These are phyloP conservation scores for Passer domesticus DNA, from an alignment of 2,113 vertebrate genomes.

Conservation along the genomic window DNA sequence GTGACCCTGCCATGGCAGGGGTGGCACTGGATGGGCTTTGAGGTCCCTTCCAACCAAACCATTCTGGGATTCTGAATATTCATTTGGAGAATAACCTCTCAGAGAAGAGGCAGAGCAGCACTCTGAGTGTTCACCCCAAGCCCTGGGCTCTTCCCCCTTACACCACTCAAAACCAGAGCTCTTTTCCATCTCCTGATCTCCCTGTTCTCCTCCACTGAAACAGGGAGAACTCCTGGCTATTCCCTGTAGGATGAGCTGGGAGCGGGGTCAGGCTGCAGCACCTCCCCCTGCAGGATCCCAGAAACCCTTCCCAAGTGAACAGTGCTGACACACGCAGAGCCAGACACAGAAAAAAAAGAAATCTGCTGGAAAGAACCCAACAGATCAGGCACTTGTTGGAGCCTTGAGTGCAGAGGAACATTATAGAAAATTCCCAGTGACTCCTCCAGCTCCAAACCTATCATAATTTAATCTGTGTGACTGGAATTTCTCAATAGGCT, in stretches of 20 bases:
- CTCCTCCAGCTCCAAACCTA: background rate
- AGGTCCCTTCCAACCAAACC: background rate
- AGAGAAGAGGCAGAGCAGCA: background rate
- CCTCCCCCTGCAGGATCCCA: background rate
- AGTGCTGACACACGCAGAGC: background rate
- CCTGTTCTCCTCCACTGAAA: background rate
- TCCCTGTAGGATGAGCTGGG: background rate
- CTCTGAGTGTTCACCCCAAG: fast-evolving
- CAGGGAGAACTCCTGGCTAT: fast-evolving
- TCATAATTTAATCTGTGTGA: background rate
- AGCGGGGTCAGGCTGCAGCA: background rate
- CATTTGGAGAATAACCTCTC: background rate
- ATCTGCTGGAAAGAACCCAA: background rate
- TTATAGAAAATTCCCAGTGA: conserved; percentile 1
- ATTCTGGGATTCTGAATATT: background rate
- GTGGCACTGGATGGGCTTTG: fast-evolving
- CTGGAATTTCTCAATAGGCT: conserved; percentile 25
- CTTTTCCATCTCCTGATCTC: background rate
- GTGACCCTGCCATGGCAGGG: background rate
- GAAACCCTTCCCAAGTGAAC: background rate
- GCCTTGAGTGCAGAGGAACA: background rate
- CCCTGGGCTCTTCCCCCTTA: background rate
- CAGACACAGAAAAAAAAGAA: background rate
- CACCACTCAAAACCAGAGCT: background rate
- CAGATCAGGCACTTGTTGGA: conserved; percentile 13